Evolutionary conservation across 1,140 invertebrate genomes (phyloP), one percentile per base, ranked within the genome.

Genomic region (Copidosoma floridanum): DNA sequence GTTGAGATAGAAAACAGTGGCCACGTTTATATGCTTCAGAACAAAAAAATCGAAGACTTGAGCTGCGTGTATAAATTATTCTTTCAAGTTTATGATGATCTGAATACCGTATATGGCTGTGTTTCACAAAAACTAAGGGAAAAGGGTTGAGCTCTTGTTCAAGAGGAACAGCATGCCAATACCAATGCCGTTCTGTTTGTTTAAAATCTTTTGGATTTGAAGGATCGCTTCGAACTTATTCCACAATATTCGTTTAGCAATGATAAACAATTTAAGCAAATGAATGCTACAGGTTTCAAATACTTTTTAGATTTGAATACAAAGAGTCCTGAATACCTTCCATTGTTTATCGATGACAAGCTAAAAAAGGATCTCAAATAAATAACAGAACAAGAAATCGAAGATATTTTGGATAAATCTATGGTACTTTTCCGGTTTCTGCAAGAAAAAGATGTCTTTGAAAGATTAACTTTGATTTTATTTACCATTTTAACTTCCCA

Each of bases 381-480:
- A 94, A 96, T 98, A 94, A 93, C 94, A 59, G 97, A 99, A 74
- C 94, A 96, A 82, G 97, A 99, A 81, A 97, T 99, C 57, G 97
- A 99, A 82, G 86, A 86, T 40, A 94, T 99, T 4, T 79, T 99
- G 43, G 98, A 99, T 81, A 99, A 99, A 83, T 96, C 97, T 47
- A 99, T 99, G 97, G 96, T 99, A 55, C 83, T 99, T 46, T 99
- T 99, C 84, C 86, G 97, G 65, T 99, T 98, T 82, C 83, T 99
- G n/a, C 94, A 99, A 82, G 98, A 99, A 75, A 99, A 99, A 79
- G 98, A 99, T 82, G 95, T 99, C 23, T 99, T 99, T 82, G 98
- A 99, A 82, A 87, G 96, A 47, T 99, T n/a, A n/a, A n/a, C n/a
- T n/a, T n/a, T n/a, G n/a, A n/a, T n/a, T n/a, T n/a, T n/a, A n/a